Evolutionary conservation across 2,888 invertebrate genomes (phyloP), one percentile per base, ranked within the genome.

Genomic region (Apamea epomidion): DNA sequence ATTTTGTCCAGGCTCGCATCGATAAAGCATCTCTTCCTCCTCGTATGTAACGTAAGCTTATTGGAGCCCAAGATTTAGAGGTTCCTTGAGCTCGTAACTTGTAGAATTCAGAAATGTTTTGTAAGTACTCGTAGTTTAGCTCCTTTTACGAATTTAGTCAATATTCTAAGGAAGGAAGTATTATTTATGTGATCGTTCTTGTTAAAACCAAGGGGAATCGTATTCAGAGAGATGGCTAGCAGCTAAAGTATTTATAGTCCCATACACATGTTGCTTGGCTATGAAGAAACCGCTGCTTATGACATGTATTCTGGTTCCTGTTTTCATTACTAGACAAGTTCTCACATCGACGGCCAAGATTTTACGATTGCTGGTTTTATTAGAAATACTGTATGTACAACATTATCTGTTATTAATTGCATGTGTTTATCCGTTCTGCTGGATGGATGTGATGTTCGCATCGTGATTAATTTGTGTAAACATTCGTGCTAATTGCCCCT

Each of bases 1-100:
- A 85, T 89, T 91, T 91, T 90, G 91, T 92, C 90, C 88, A 80
- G 83, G 74, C 83, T 86, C 80, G 84, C 78, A 82, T 88, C 89
- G 86, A 91, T 91, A 90, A 91, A 90, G 79, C 87, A 88, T 90
- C 88, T 91, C 91, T 91, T 91, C 88, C 90, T 90, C 76, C 79
- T 88, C 81, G 84, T 80, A 81, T 83, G 81, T 86, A 88, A 89
- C 80, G 80, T 91, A 89, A 88, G 88, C 88, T 89, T 90, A 88
- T 86, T 81, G 85, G 81, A 84, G 74, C 72, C 48, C 68, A 84
- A 87, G 87, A 90, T 90, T 91, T 89, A 88, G 87, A 76, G 87
- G 74, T 77, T 76, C 32, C 65, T 81, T 78, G 69, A 72, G 81
- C 80, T 72, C 74, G 76, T 85, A 84, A 80, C 83, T 84, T 84